Base-by-base conservation (phyloP, 2,113 vertebrate genomes). In the Takifugu flavidus region DNA sequence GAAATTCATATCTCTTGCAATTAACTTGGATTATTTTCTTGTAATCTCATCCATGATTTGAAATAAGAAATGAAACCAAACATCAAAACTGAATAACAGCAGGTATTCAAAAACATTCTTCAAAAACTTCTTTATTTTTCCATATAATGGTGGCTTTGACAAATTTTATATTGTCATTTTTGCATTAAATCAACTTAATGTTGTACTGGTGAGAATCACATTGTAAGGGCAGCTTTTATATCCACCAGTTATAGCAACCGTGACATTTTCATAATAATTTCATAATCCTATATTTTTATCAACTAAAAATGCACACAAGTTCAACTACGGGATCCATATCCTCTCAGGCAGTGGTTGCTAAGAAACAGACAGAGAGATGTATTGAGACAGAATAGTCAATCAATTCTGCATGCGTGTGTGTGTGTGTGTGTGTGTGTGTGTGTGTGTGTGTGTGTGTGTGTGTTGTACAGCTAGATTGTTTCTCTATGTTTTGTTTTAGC, bases 341-440 rank as follows among this genome's bases (percentile, higher is more conserved):
- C 83, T 86, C 83, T 70, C 73, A 80, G 76, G 82, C 82, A 50
- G 75, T 39, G 82, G 91, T 92, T 92, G 90, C 90, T 91, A 89
- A 89, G 90, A 84, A 91, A 91, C 91, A 90, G 88, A 90, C 82
- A 77, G 82, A 88, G 87, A 90, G 89, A 90, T 89, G 89, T 88
- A 90, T 89, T 89, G 84, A 89, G 86, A 88, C 79, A 78, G 83
- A 89, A 89, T 82, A 85, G 89, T 87, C 83, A 86, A 91, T 92
- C 90, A 90, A 91, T 91, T 89, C 78, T 83, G 63, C 70, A 70
- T 73, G 50, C 60, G 56, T 61, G 49, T 58, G 42, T 51, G 65
- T 64, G 49, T 68, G 49, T 34, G 39, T 60, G 69, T 59, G 55
- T 62, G 56, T 47, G 52, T 56, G 52, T 45, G 44, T 72, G 49